These are phyloP conservation scores for Heterohyrax brucei DNA, from an alignment of 2,797 vertebrate species.

Conservation along the genomic window DNA sequence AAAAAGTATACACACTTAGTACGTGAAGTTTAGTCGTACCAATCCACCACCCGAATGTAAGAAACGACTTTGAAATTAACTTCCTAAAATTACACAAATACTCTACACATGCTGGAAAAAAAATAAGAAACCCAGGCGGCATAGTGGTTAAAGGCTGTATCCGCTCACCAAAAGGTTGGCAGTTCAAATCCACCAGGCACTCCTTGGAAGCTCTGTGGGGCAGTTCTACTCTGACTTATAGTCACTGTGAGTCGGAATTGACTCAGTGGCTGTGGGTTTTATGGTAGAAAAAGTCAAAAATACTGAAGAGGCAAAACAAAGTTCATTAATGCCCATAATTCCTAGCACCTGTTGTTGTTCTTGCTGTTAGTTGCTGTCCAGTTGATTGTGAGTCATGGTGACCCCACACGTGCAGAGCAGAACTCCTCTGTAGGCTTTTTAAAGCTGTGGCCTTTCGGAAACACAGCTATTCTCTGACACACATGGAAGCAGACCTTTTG, in stretches of 20 bases:
- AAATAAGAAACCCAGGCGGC: too few relatives aligned
- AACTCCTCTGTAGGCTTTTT: not conserved
- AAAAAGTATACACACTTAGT: not conserved
- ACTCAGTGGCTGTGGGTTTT: not conserved
- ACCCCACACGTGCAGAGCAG: not conserved
- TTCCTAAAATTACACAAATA: not conserved
- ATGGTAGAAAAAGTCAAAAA: conserved; percentile 1
- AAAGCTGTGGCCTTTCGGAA: not conserved
- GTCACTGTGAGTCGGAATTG: too few relatives aligned
- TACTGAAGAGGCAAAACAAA: not conserved
- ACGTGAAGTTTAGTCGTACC: not conserved
- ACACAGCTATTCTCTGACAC: too few relatives aligned
- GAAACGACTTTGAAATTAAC: not conserved
- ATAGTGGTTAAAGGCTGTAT: too few relatives aligned
- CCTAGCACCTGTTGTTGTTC: not conserved
- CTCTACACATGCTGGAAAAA: not conserved
- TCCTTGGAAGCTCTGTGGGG: too few relatives aligned
- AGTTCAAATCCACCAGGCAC: too few relatives aligned
- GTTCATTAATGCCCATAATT: not conserved
- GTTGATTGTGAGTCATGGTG: not conserved
- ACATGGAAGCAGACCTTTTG: not conserved
- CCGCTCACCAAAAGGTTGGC: too few relatives aligned
- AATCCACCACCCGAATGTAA: not conserved
- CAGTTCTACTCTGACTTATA: too few relatives aligned
- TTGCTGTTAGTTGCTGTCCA: not conserved